Evolutionary conservation across 2,888 invertebrate species (phyloP), one percentile per base, ranked within the genome.

Genomic region (Schrankia costaestrigalis): DNA sequence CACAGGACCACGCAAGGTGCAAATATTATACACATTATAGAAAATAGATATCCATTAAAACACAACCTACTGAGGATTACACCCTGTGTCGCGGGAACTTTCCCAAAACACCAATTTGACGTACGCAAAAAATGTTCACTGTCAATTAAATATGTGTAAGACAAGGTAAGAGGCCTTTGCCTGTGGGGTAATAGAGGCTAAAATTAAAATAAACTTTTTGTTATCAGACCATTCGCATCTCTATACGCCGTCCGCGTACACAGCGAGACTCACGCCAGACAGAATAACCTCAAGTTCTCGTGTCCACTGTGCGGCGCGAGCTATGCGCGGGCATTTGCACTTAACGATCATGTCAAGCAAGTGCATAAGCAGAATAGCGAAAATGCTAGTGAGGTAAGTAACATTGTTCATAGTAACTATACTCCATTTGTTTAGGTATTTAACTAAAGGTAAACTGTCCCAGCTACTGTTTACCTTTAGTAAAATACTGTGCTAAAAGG

Each of bases 171-270:
- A 17, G 7, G 7, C 17, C 7, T 7, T 17, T 17, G 7, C 7
- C 17, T 17, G 3, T 17, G 17, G 4, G 3, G 4, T 5, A 5
- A 17, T 5, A 7, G 4, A 17, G 7, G 7, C 4, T 17, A 17
- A 5, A 17, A 5, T 17, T 5, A 21, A 21, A 7, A 21, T 6
- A n/a, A 21, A 3, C 9, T 3, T 10, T 34, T n/a, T 31, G 5
- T 21, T 25, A 1, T 1, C 22, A 87, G 95, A 31, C 94, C 94
- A 0, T 95, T 95, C 64, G 92, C 94, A 2, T 93, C 94, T 0
- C 71, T 94, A 11, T 95, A 94, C 65, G 93, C 94, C 0, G 94
- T 94, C 0, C 90, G 93, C 27, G 90, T 91, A 1, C 95, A 95
- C 64, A 93, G 93, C 80, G 92, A 93, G 58, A 93, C 93, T 0